A percentile compares a stretch with the other conserved stretches of the same genome.
phyloP scores from a whole-genome alignment of 2,113 vertebrate species.

The Triplophysa siluroides region DNA sequence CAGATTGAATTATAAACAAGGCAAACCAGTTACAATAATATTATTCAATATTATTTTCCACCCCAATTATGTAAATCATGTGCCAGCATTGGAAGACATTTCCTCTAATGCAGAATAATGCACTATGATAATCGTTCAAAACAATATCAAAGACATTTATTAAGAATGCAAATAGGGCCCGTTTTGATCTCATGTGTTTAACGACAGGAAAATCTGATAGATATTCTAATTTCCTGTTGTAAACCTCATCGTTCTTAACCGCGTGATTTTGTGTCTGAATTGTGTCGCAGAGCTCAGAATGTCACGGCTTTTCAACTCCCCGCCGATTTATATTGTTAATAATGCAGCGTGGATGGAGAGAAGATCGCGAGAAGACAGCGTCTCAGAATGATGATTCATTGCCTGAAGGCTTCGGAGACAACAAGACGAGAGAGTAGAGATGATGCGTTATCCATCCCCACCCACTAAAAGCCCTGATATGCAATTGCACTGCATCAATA shows the following conservation, averaged over 20 bases:
- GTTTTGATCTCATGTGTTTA: neutral
- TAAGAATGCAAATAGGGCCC: too few species aligned
- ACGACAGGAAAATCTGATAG: neutral
- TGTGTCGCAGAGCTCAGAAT: neutral
- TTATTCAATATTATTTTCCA: too few species aligned
- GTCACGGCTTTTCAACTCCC: conserved; percentile 4
- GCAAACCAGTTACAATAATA: too few species aligned
- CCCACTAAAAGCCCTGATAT: neutral
- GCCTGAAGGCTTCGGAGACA: conserved; percentile 18
- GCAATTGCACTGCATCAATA: conserved; percentile 21
- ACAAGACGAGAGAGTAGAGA: conserved; percentile 4
- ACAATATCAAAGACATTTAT: too few species aligned
- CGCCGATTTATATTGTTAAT: conserved; percentile 1
- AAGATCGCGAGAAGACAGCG: neutral
- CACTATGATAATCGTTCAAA: too few species aligned
- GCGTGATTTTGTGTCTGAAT: neutral
- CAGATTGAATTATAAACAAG: too few species aligned
- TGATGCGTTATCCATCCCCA: conserved; percentile 6
- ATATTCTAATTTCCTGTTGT: neutral
- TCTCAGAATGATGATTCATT: conserved; percentile 9
- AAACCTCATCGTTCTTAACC: neutral
- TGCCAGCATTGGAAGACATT: too few species aligned
- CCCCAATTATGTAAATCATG: too few species aligned
- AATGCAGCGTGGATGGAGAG: neutral
- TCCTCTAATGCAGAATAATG: too few species aligned